Evolutionary conservation across 2,888 invertebrate genomes (phyloP), one percentile per base, ranked within the genome.

Genomic region (Nemoura dubitans): DNA sequence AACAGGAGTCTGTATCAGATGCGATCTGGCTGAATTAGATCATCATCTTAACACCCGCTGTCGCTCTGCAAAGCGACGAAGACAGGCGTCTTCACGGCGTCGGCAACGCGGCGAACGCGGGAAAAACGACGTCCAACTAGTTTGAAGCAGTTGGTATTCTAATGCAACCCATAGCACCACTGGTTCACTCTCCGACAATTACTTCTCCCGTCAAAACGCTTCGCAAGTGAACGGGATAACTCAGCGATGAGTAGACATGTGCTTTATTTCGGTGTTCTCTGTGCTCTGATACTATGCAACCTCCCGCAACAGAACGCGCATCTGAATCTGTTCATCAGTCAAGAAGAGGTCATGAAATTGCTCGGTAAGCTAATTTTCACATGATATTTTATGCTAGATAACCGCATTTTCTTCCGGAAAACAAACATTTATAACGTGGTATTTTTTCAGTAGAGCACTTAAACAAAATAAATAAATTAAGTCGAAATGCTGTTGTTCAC

Each of bases 241-340:
- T 30, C 30, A 6, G 27, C 29, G 7, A 28, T 59, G 59, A 21
- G 59, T 21, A 59, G 14, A 10, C 59, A 59, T 21, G 59, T 59
- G 59, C 14, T 59, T 2, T 59, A 21, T 59, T 2, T 59, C 2
- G 21, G 59, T 59, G 59, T 81, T 81, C 81, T 28, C 81, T 36
- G 21, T 25, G 86, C 27, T n/a, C n/a, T n/a, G n/a, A 36, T 27
- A 87, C 89, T 91, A 87, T 88, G 91, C 83, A 89, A 16, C 3
- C 59, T 92, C 87, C 89, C 90, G 76, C 89, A 90, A 92, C 93
- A 94, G 92, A 93, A 94, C 91, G 94, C 94, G 91, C 95, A 96
- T 93, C 94, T 96, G 90, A 95, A 96, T 92, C 94, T 96, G 90
- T 96, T 96, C 92, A 96, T 96, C 93, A 95, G 95, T 91, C 95